Evolutionary conservation across 2,797 vertebrate species (phyloP).

Genomic region (Buphagus erythrorhynchus): DNA sequence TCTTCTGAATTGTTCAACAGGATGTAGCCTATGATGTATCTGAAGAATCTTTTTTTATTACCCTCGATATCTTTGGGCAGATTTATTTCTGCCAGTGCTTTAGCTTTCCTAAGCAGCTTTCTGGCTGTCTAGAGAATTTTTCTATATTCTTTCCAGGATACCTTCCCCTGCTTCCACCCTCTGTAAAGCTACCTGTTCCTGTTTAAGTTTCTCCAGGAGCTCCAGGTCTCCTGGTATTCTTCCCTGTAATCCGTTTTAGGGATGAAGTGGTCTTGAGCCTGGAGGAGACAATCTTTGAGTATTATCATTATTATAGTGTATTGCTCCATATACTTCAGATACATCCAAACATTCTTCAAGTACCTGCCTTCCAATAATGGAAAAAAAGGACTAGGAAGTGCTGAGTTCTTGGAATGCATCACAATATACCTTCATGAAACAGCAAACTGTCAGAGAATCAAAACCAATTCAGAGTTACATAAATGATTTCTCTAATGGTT

Average conservation of each 20-base stretch:
- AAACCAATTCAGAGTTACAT: background rate
- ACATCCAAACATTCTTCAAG: background rate
- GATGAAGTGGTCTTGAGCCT: background rate
- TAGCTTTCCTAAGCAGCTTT: background rate
- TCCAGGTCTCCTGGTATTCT: background rate
- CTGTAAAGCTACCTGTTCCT: background rate
- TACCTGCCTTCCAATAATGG: background rate
- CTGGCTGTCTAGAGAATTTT: background rate
- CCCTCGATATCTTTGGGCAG: rapidly evolving
- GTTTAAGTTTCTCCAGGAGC: background rate
- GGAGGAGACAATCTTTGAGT: background rate
- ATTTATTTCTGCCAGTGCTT: background rate
- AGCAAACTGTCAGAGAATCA: background rate
- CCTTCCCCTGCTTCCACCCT: background rate
- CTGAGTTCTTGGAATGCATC: background rate
- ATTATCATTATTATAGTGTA: background rate
- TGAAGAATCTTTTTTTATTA: background rate
- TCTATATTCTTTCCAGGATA: background rate
- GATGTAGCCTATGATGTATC: background rate
- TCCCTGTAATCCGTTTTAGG: background rate
- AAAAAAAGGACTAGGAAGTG: background rate
- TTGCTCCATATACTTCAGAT: background rate
- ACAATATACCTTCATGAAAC: background rate
- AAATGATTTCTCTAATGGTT: background rate
- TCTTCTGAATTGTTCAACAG: background rate